phyloP scores from a whole-genome alignment of 2,113 vertebrate genomes.

The Melanotaenia duboulayi region DNA sequence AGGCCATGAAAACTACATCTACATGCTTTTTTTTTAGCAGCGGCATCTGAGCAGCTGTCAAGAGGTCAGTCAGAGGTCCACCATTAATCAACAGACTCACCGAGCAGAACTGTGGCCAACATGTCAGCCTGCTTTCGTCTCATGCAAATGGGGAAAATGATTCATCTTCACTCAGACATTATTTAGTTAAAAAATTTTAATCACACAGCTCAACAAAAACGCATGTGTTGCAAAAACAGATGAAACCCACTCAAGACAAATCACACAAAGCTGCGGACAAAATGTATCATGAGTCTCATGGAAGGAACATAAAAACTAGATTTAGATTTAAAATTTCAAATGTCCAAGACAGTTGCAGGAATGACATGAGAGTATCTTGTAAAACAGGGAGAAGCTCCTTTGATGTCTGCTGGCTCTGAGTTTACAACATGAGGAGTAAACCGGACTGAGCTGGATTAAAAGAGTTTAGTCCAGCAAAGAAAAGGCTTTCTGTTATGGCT shows the following conservation, averaged over 20 bases:
- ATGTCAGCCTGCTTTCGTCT: not conserved
- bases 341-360: not conserved
- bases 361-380: not conserved
- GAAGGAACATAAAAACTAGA: not conserved
- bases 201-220: not conserved
- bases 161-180: not conserved
- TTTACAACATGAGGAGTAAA: slow-evolving; percentile 7
- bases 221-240: not conserved
- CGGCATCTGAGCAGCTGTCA: not conserved
- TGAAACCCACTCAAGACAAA: not conserved
- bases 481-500: not conserved
- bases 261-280: not conserved
- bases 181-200: not conserved
- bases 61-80: not conserved
- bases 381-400: slow-evolving; percentile 16
- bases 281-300: not conserved
- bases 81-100: not conserved
- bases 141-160: not conserved
- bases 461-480: slow-evolving; percentile 3
- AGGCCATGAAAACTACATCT: slow-evolving; percentile 8
- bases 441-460: slow-evolving; percentile 35
- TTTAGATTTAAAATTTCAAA: slow-evolving; percentile 4
- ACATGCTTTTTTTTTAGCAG: not conserved
- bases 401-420: slow-evolving; percentile 5
- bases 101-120: not conserved